Evolutionary conservation across 2,888 invertebrate species (phyloP), one percentile per base, ranked within the genome.

Genomic region (Stenodema calcarata): DNA sequence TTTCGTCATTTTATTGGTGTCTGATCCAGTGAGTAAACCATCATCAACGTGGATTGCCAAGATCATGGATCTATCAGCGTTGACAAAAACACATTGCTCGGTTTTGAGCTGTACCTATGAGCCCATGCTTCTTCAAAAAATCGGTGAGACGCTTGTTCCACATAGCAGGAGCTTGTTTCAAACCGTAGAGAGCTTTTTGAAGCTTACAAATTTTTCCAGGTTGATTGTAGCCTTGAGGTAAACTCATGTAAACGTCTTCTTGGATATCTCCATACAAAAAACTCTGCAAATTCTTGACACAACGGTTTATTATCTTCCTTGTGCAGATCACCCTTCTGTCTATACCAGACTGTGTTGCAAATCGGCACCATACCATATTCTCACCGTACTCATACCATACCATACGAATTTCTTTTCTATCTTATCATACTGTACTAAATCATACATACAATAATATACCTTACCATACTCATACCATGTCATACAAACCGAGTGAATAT

Each of bases 221-320:
- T 27, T 73, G 44, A 12, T 73, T 23, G 27, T 18, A 84, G 18
- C 84, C 84, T 9, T 84, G 23, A 35, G 84, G 84, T 47, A 70
- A 42, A 16, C 44, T 73, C 84, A 84, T 84, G 27, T 70, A 84
- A 27, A 84, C 27, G 11, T 84, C 84, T 84, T 84, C 84, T 23
- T 84, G 9, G 27, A 84, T 18, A 11, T n/a, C n/a, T n/a, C n/a
- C n/a, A n/a, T n/a, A n/a, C n/a, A n/a, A n/a, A n/a, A n/a, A n/a
- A n/a, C n/a, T n/a, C n/a, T n/a, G n/a, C n/a, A n/a, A n/a, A n/a
- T n/a, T n/a, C n/a, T n/a, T n/a, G n/a, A n/a, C n/a, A n/a, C n/a
- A n/a, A n/a, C n/a, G n/a, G n/a, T n/a, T n/a, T n/a, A n/a, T n/a
- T n/a, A n/a, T n/a, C n/a, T n/a, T n/a, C n/a, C n/a, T n/a, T n/a